A percentile compares a stretch with the other conserved stretches of the same genome.
Conservation (phyloP, 2,113 vertebrate genomes). For the Gasterosteus aculeatus region DNA sequence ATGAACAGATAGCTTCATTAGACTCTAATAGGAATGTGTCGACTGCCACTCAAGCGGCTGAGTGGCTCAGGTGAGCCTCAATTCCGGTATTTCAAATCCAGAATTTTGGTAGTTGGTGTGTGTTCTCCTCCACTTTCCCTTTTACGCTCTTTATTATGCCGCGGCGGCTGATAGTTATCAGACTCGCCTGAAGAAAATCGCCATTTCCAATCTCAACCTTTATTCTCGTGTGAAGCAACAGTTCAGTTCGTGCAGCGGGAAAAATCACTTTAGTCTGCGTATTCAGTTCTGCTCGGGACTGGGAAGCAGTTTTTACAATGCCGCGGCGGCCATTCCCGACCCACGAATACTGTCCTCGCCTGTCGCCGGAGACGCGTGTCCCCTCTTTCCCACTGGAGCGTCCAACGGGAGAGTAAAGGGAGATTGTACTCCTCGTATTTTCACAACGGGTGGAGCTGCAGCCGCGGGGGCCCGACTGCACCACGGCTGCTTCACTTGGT, state of each 20-base stretch:
- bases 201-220: conserved; percentile 42
- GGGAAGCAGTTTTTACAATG: conserved; percentile 28
- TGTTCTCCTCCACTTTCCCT: conserved; percentile 1
- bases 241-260: conserved; percentile 10
- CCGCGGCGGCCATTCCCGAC: conserved; percentile 8
- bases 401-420: conserved; percentile 45
- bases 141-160: conserved; percentile 13
- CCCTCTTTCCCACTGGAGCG: conserved; percentile 28
- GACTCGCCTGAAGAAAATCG: conserved; percentile 7
- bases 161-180: conserved; percentile 36
- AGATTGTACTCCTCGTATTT: conserved; percentile 49
- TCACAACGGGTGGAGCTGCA: conserved; percentile 61
- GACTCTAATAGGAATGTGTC: conserved; percentile 79
- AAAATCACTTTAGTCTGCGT: conserved; percentile 21
- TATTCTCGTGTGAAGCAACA: conserved; percentile 39
- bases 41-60: conserved; percentile 70
- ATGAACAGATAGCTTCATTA: conserved; percentile 84
- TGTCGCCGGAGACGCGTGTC: conserved; percentile 27
- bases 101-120: conserved; percentile 39
- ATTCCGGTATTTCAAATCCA: conserved; percentile 49
- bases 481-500: conserved; percentile 46
- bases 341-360: conserved; percentile 15
- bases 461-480: conserved; percentile 53
- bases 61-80: conserved; percentile 69
- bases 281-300: conserved; percentile 19